These are phyloP conservation scores for Pecten maximus DNA, from an alignment of 2,888 invertebrate genomes.

Conservation along the genomic window DNA sequence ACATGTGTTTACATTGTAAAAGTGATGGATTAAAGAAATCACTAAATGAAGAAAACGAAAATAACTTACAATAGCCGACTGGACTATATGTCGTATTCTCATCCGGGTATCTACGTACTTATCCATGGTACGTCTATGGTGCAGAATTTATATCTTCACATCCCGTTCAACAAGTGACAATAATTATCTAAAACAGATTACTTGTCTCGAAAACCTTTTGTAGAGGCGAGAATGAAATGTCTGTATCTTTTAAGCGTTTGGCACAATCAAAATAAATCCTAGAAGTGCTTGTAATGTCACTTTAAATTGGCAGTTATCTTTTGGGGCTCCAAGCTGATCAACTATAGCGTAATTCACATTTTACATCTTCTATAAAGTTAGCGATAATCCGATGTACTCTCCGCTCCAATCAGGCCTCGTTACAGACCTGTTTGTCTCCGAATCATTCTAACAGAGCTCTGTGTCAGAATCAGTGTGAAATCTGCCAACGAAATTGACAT, in stretches of 20 bases:
- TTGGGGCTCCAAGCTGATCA: background rate
- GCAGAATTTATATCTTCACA: background rate
- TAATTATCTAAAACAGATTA: background rate
- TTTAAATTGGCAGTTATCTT: background rate
- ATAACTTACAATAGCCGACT: background rate
- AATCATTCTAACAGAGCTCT: background rate
- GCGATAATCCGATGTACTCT: background rate
- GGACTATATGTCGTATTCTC: background rate
- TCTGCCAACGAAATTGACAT: slow-evolving; percentile 16
- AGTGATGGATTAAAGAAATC: background rate
- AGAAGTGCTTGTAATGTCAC: background rate
- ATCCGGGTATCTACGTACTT: slow-evolving; percentile 15
- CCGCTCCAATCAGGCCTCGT: background rate
- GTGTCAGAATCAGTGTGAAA: slow-evolving; percentile 1
- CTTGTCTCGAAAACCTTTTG: background rate
- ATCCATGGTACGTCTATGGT: background rate
- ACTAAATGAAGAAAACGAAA: background rate
- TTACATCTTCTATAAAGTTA: background rate
- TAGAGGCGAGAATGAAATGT: background rate
- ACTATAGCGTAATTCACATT: background rate
- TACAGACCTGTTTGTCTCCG: background rate
- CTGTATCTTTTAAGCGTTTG: background rate
- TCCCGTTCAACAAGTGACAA: background rate
- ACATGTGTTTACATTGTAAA: too few relatives aligned
- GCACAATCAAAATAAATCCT: background rate